Conservation (phyloP, 2,888 invertebrate species). For the Eledone cirrhosa region DNA sequence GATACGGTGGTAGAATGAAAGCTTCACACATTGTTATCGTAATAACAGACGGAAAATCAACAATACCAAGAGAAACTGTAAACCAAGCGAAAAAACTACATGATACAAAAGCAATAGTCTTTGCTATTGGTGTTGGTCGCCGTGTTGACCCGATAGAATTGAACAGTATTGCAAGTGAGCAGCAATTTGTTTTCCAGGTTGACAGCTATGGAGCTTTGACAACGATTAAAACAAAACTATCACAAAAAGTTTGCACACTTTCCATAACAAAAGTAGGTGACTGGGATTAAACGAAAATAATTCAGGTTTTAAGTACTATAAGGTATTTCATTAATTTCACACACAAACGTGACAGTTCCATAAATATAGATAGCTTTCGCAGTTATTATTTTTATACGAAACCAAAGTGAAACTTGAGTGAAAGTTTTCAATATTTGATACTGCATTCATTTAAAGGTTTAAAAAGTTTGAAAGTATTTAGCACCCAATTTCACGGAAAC, state of each 20-base stretch:
- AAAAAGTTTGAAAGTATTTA: too few relatives aligned
- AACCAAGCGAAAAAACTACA: neutral
- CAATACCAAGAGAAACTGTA: neutral
- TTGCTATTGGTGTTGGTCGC: constrained; percentile 29
- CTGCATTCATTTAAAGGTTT: too few relatives aligned
- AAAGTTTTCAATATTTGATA: too few relatives aligned
- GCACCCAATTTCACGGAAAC: too few relatives aligned
- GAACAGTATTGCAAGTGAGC: constrained; percentile 8
- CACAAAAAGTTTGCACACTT: constrained; percentile 7
- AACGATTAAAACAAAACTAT: constrained; percentile 21
- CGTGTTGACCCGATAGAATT: constrained; percentile 20
- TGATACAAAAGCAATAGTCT: constrained; percentile 16
- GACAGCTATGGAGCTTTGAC: constrained; percentile 27
- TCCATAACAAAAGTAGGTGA: neutral
- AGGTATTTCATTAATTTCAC: too few relatives aligned
- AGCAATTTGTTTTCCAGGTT: constrained; percentile 20
- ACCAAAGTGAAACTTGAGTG: too few relatives aligned
- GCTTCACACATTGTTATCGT: constrained; percentile 22
- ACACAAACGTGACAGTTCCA: too few relatives aligned
- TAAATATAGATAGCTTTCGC: too few relatives aligned
- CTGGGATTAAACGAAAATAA: neutral
- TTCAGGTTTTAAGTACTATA: neutral
- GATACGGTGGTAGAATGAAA: constrained; percentile 9
- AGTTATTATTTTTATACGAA: too few relatives aligned
- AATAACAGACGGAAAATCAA: constrained; percentile 28